These are phyloP conservation scores for Bombyx mandarina DNA, from an alignment of 1,140 invertebrate genomes.

Conservation along the genomic window DNA sequence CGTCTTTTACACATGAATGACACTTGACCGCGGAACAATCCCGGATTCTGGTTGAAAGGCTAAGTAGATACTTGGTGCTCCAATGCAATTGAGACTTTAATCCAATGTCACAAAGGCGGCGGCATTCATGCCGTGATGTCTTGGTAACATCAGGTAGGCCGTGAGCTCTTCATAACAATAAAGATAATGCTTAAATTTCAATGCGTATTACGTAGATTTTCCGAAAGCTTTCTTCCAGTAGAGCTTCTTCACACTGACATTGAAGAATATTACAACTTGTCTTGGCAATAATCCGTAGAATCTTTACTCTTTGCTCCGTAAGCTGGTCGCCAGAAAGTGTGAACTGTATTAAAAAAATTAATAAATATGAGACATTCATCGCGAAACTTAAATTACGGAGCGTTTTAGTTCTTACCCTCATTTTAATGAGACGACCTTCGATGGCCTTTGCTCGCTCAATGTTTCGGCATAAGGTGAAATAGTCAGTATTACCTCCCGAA, in stretches of 20 bases:
- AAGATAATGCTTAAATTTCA: too few species aligned
- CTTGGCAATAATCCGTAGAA: slow-evolving; percentile 17
- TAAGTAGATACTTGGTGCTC: too few species aligned
- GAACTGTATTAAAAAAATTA: slow-evolving; percentile 30
- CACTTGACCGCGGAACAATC: too few species aligned
- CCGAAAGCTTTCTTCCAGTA: slow-evolving; percentile 10
- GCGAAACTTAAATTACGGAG: not conserved
- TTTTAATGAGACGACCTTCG: slow-evolving; percentile 76
- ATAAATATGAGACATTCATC: not conserved
- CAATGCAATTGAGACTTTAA: too few species aligned
- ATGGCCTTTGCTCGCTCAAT: slow-evolving; percentile 77
- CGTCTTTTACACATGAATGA: too few species aligned
- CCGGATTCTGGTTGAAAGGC: too few species aligned
- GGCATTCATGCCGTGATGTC: too few species aligned
- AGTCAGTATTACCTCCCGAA: slow-evolving; percentile 81
- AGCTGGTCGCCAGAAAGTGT: slow-evolving; percentile 9
- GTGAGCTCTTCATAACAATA: too few species aligned
- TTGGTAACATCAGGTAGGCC: too few species aligned
- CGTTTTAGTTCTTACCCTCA: slow-evolving; percentile 60
- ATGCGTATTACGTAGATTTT: slow-evolving; percentile 15
- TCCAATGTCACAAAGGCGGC: too few species aligned
- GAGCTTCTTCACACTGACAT: not conserved
- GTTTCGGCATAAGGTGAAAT: slow-evolving; percentile 74
- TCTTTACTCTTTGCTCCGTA: slow-evolving; percentile 2
- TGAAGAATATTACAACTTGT: slow-evolving; percentile 16